phyloP scores from a whole-genome alignment of 2,888 invertebrate species.

The Drosophila lutescens region DNA sequence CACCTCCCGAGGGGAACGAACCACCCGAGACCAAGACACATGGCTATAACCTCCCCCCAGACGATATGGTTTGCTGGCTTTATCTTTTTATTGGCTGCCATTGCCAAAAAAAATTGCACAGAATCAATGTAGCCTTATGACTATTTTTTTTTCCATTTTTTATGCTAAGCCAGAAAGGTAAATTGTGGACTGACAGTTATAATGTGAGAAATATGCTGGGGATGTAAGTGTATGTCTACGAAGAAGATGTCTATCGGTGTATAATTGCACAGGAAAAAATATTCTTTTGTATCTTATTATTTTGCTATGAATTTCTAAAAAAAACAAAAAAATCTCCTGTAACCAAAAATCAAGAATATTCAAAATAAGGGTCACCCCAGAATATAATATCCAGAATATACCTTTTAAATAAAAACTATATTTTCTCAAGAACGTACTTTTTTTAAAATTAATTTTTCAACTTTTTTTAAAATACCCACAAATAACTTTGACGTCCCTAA shows the following conservation, averaged over 20 bases:
- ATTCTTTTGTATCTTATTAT: background rate
- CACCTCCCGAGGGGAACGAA: constrained; percentile 10
- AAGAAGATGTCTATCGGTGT: constrained; percentile 18
- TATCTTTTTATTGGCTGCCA: constrained; percentile 74
- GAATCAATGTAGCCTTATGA: constrained; percentile 57
- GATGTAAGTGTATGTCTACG: background rate
- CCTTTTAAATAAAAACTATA: no score
- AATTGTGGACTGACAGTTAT: constrained; percentile 48
- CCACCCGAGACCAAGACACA: constrained; percentile 47
- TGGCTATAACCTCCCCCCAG: constrained; percentile 29
- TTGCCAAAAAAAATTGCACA: constrained; percentile 33
- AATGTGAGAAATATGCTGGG: constrained; percentile 56
- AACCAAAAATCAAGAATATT: no score
- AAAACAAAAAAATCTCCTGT: no score
- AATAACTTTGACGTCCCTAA: no score
- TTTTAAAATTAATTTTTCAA: no score
- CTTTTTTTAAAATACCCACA: no score
- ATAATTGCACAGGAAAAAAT: background rate
- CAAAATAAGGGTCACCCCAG: no score
- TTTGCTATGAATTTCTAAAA: background rate
- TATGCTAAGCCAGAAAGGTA: constrained; percentile 41
- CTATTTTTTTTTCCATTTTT: constrained; percentile 57
- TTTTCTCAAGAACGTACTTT: no score
- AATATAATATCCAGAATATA: no score
- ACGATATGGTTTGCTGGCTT: constrained; percentile 46